phyloP scores from a whole-genome alignment of 2,888 invertebrate species.

The Chalcosyrphus nemorum region DNA sequence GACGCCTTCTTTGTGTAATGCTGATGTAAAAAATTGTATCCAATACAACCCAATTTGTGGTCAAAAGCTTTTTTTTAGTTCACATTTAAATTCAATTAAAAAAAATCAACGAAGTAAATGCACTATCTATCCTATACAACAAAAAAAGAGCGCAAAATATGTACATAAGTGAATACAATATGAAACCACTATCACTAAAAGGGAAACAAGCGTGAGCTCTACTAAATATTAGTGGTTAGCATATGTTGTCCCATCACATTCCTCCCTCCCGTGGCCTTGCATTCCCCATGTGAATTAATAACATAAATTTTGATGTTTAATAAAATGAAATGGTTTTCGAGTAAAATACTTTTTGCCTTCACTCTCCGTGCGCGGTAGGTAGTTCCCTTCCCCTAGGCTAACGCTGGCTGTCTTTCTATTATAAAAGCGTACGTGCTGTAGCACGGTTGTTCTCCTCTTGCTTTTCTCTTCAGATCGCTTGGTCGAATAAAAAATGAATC shows the following conservation, averaged over 20 bases:
- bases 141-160: background rate
- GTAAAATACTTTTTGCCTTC: constrained; percentile 46
- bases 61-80: too few species aligned
- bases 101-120: background rate
- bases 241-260: background rate
- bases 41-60: too few species aligned
- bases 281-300: constrained; percentile 57
- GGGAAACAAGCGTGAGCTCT: background rate
- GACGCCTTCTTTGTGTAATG: too few species aligned
- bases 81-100: too few species aligned
- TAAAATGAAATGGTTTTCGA: constrained; percentile 68
- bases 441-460: background rate
- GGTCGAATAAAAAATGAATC: constrained; percentile 58
- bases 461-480: constrained; percentile 29
- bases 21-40: too few species aligned
- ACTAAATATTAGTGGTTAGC: background rate
- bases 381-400: constrained; percentile 2
- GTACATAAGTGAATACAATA: too few species aligned
- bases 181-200: constrained; percentile 2
- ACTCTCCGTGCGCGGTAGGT: background rate
- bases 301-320: constrained; percentile 71
- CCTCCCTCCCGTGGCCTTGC: background rate
- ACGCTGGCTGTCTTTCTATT: constrained; percentile 23
- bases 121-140: background rate
- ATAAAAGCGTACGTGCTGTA: constrained; percentile 44